A percentile compares a stretch with the other conserved stretches of the same genome.
phyloP scores from a whole-genome alignment of 2,113 vertebrate species.

The Turdus rufiventris region DNA sequence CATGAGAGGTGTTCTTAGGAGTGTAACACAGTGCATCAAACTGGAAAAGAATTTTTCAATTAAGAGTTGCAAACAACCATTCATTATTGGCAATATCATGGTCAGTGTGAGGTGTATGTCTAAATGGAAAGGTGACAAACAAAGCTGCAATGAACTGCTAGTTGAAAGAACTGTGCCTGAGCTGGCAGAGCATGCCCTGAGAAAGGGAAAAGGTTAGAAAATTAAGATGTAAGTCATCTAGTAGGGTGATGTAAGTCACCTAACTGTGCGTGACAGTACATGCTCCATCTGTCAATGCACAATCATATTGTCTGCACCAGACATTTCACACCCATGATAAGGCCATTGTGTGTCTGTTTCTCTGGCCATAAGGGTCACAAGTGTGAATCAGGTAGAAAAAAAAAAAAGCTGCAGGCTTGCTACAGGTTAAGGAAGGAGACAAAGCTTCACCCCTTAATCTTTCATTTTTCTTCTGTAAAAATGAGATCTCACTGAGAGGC shows the following conservation, averaged over 20 bases:
- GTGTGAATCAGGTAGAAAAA: not conserved
- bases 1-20: not conserved
- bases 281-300: not conserved
- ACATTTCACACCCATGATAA: not conserved
- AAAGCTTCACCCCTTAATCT: not conserved
- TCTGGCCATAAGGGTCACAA: not conserved
- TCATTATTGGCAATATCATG: not conserved
- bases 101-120: not conserved
- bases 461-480: not conserved
- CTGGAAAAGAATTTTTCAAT: not conserved
- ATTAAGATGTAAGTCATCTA: not conserved
- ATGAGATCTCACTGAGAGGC: not conserved
- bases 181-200: not conserved
- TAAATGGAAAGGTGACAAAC: not conserved
- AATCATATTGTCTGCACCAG: not conserved
- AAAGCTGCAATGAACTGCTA: not conserved
- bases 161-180: not conserved
- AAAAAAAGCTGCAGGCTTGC: not conserved
- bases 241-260: not conserved
- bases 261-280: not conserved
- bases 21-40: not conserved
- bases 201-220: not conserved
- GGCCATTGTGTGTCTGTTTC: not conserved
- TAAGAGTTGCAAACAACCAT: rapidly evolving
- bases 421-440: not conserved